Base-by-base conservation (phyloP, 2,888 invertebrate species). In the Antheraea assamensis region DNA sequence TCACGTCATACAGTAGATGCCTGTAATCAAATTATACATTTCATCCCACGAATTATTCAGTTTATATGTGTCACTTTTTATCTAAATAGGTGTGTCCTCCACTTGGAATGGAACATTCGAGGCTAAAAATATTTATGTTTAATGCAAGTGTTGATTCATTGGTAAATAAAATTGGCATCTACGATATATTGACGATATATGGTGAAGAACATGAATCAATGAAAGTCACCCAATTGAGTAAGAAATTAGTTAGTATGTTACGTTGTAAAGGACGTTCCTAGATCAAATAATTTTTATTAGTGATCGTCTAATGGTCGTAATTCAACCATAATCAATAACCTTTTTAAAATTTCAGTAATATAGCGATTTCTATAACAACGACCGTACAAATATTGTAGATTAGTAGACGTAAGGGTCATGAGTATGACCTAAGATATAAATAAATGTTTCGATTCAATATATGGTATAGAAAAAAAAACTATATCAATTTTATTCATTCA, bases 111-210 rank as follows among this genome's bases (percentile, higher is more conserved):
- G 74, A 74, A 74, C 71, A 74, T 73, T 52, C 17, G 71, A 55
- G 61, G 76, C 75, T 76, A 75, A 76, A 77, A 74, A 75, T 76
- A 75, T 78, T 78, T 75, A 75, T 74, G 74, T 74, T 73, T 74
- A 27, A 73, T 64, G 17, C 17, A 70, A 64, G 73, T 27, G 27
- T 30, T 68, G 72, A 72, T 55, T 72, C 72, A 72, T 35, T 55
- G 24, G 27, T n/a, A 70, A 35, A 52, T 35, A 55, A 55, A 52
- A 30, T 72, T 72, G 30, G 61, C 61, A 30, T 30, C 61, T 64
- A 64, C 61, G 30, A 64, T 64, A 10, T 64, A 17, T 30, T 30
- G 61, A 30, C 15, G 17, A 30, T 17, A 27, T 30, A 30, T 30
- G 17, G 27, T 30, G 27, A 73, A 1, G 10, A 35, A 71, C 47